phyloP scores from a whole-genome alignment of 2,888 invertebrate genomes.

The Harpalus rufipes region DNA sequence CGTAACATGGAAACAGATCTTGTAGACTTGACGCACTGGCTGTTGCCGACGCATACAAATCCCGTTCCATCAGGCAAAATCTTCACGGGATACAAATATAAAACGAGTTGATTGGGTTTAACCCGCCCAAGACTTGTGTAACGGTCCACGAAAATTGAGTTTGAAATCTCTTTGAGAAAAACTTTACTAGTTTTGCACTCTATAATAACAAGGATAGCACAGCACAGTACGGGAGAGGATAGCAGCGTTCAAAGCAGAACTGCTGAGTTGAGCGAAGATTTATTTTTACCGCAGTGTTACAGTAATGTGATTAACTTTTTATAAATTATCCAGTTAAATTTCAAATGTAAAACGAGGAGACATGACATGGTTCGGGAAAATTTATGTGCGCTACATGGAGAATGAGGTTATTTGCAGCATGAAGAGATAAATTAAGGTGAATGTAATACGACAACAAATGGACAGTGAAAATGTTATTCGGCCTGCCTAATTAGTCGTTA shows the following conservation, averaged over 20 bases:
- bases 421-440: too few relatives aligned
- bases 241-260: neutral
- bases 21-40: conserved; percentile 2
- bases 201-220: neutral
- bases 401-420: neutral
- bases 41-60: conserved; percentile 19
- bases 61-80: conserved; percentile 41
- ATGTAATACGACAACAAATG: too few relatives aligned
- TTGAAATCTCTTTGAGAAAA: conserved; percentile 29
- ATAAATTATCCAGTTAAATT: neutral
- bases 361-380: neutral
- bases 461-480: too few relatives aligned
- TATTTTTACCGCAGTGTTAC: neutral
- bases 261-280: neutral
- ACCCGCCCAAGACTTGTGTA: conserved; percentile 31
- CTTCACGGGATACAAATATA: conserved; percentile 42
- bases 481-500: too few relatives aligned
- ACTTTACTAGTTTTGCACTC: conserved; percentile 19
- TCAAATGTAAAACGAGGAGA: neutral
- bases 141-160: conserved; percentile 33
- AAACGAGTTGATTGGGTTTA: conserved; percentile 42
- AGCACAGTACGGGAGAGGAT: neutral
- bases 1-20: conserved; percentile 35
- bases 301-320: neutral
- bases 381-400: neutral